Conservation (phyloP, 1,140 invertebrate genomes). For the Drosophila tsacasi region DNA sequence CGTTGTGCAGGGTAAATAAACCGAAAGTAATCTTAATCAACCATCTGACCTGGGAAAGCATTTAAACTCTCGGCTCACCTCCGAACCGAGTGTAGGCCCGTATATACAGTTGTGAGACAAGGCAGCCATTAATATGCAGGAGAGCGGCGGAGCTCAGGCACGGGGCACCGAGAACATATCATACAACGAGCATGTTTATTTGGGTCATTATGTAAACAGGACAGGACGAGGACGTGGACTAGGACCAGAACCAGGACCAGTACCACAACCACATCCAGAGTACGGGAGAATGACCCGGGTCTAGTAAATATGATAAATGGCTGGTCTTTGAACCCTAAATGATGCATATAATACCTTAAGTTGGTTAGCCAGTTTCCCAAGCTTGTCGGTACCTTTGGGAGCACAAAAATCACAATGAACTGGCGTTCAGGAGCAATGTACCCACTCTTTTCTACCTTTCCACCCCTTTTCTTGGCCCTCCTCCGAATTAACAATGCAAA, state of each 20-base stretch:
- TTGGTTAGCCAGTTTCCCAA: constrained; percentile 19
- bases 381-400: constrained; percentile 1
- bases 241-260: neutral
- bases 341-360: constrained; percentile 38
- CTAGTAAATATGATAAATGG: constrained; percentile 66
- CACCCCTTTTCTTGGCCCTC: constrained; percentile 10
- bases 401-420: constrained; percentile 28
- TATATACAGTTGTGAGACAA: constrained; percentile 20
- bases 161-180: constrained; percentile 21
- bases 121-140: constrained; percentile 62
- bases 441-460: neutral
- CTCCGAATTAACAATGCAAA: constrained; percentile 64
- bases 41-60: constrained; percentile 1
- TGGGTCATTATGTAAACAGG: constrained; percentile 65
- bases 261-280: neutral
- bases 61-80: constrained; percentile 6
- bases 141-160: constrained; percentile 11
- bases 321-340: constrained; percentile 58
- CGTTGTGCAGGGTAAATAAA: constrained; percentile 1
- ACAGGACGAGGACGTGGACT: neutral
- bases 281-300: constrained; percentile 12
- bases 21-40: constrained; percentile 20
- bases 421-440: constrained; percentile 5
- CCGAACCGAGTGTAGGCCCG: neutral
- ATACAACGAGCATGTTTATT: constrained; percentile 58